Percentiles rank a stretch among this genome's conserved stretches.
Conservation (phyloP, 2,113 vertebrate genomes). For the Centropus bengalensis region DNA sequence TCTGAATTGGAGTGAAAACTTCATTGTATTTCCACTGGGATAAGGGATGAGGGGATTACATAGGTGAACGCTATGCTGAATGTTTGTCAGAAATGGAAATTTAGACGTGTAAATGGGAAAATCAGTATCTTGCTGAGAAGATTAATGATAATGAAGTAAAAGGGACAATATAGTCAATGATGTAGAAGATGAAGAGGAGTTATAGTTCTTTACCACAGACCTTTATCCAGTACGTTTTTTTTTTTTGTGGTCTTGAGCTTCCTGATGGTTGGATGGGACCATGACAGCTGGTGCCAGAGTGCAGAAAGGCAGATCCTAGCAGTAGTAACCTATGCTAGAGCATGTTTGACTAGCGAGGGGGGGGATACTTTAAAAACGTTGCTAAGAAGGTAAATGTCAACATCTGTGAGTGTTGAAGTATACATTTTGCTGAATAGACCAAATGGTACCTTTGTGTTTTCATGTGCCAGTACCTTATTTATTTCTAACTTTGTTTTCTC, state of each 20-base stretch:
- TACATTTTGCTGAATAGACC: neutral
- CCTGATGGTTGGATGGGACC: neutral
- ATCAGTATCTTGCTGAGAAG: neutral
- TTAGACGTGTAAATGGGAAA: neutral
- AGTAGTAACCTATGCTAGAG: neutral
- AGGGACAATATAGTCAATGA: neutral
- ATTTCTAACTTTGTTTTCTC: neutral
- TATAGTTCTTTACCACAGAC: neutral
- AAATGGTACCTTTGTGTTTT: neutral
- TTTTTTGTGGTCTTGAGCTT: neutral
- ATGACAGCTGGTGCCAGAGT: neutral
- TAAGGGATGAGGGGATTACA: neutral
- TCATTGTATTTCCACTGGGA: neutral
- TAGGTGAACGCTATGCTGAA: neutral
- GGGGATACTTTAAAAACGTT: neutral
- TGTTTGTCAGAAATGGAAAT: neutral
- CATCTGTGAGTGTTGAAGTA: neutral
- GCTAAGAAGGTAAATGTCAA: neutral
- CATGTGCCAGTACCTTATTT: neutral
- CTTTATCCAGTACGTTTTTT: neutral
- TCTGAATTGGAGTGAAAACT: neutral
- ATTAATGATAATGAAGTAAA: neutral
- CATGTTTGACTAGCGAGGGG: accelerated
- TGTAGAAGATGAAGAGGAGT: neutral
- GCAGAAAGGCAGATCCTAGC: neutral